A percentile compares a stretch with the other conserved stretches of the same genome.
These are phyloP conservation scores for Drosophila lacteicornis DNA, from an alignment of 1,140 invertebrate species.

Conservation along the genomic window DNA sequence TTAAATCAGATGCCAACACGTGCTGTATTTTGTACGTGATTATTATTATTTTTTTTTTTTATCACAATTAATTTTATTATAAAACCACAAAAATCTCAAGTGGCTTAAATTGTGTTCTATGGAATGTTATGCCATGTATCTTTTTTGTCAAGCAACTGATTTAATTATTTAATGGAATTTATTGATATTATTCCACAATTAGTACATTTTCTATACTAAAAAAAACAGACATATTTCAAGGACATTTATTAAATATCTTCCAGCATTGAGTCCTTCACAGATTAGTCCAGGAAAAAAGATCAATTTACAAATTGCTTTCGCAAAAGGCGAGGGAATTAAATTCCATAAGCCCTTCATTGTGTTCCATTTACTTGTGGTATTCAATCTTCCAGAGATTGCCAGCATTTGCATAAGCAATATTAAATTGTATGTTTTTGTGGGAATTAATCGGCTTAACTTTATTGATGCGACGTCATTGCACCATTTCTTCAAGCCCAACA, in stretches of 20 bases:
- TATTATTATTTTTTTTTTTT: background rate
- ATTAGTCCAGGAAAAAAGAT: background rate
- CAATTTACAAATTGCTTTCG: conserved; percentile 4
- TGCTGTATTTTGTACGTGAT: background rate
- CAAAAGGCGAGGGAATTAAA: background rate
- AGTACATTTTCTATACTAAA: background rate
- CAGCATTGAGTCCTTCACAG: no score
- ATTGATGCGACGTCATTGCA: conserved; percentile 1
- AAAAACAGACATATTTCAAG: background rate
- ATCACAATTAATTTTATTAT: background rate
- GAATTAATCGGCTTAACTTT: conserved; percentile 42
- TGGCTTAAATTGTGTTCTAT: background rate
- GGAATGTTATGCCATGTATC: background rate
- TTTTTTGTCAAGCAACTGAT: background rate
- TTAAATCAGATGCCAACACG: background rate
- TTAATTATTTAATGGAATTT: background rate
- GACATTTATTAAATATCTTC: no score
- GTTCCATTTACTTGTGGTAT: conserved; percentile 3
- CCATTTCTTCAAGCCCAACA: background rate
- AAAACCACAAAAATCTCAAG: background rate
- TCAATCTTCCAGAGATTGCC: background rate
- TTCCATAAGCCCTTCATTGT: conserved; percentile 12
- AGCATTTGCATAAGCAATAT: conserved; percentile 8
- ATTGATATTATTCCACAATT: background rate
- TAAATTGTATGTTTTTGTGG: conserved; percentile 26